Percentiles rank a stretch among this genome's conserved stretches.
These are phyloP conservation scores for Cerceris ruficornis DNA, from an alignment of 2,888 invertebrate genomes.

Conservation along the genomic window DNA sequence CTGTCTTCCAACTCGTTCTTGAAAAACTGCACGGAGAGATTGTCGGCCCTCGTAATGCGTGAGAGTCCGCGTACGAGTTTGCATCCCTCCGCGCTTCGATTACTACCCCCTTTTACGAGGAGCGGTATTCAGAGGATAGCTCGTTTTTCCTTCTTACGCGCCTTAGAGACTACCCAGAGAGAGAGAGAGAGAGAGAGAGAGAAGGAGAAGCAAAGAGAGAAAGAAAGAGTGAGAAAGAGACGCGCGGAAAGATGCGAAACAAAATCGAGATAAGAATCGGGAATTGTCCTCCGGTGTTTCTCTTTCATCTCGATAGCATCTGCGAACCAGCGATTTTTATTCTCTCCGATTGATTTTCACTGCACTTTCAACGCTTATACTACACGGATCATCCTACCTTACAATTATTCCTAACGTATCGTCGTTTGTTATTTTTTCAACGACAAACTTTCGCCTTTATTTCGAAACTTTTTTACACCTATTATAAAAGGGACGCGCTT, in stretches of 20 bases:
- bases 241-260: slow-evolving; percentile 35
- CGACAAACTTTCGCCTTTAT: slow-evolving; percentile 1
- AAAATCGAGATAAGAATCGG: slow-evolving; percentile 60
- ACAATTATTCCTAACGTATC: too few relatives aligned
- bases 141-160: slow-evolving; percentile 61
- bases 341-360: background rate
- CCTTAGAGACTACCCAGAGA: slow-evolving; percentile 8
- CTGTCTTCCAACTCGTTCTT: slow-evolving; percentile 26
- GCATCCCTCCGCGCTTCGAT: slow-evolving; percentile 62
- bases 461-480: slow-evolving; percentile 2
- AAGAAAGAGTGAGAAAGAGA: slow-evolving; percentile 17
- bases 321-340: slow-evolving; percentile 39
- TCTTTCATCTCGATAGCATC: slow-evolving; percentile 36
- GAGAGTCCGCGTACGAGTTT: slow-evolving; percentile 45
- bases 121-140: slow-evolving; percentile 48
- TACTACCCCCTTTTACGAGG: slow-evolving; percentile 58
- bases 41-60: slow-evolving; percentile 49
- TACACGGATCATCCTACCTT: too few relatives aligned
- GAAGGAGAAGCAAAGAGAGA: slow-evolving; percentile 24
- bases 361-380: too few relatives aligned
- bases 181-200: slow-evolving; percentile 9
- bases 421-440: slow-evolving; percentile 2
- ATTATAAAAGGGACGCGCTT: slow-evolving; percentile 4
- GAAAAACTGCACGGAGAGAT: slow-evolving; percentile 54
- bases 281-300: slow-evolving; percentile 31